Base-by-base conservation (phyloP, 2,888 invertebrate genomes). In the Bellardia bayeri region DNA sequence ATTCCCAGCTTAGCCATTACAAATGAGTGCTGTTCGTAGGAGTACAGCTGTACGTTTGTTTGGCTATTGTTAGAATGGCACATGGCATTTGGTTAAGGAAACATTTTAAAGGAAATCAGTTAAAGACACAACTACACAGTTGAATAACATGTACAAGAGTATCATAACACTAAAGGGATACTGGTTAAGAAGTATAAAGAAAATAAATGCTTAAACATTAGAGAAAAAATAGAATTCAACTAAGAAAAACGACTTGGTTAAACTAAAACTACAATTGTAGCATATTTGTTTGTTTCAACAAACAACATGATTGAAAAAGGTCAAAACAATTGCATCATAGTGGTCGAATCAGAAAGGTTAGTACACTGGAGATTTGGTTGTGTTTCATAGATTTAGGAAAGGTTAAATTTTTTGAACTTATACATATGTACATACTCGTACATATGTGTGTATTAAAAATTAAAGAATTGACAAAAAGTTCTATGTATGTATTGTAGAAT, bases 1-100 rank as follows among this genome's bases (percentile, higher is more conserved):
- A 87, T 87, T 87, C 83, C 87, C 87, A 87, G 87, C 81, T 87
- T 84, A 87, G 87, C 80, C 87, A 87, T 84, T 83, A 87, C 83
- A 87, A 87, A 87, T 87, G 87, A 87, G 80, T 81, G 72, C 66
- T 75, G 72, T 61, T 71, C 76, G 45, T 75, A 33, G 37, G 2
- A 63, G 49, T 7, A 33, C 37, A 30, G 5, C 69, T 58, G 45
- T 68, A 45, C 23, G 51, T 78, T 33, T 79, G 74, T 45, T 16
- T 49, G 58, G 16, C 58, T 79, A 61, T 63, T 63, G 51, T 74
- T 75, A 30, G 51, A 66, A 54, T 71, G 16, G 71, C 74, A 68
- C 78, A 79, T 78, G 76, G 30, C 64, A 11, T 61, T 66, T 64
- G 81, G 45, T 72, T 85, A 63, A 63, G 51, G 9, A 51, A 82